phyloP scores from a whole-genome alignment of 2,888 invertebrate species.

The Ichneumon xanthorius region DNA sequence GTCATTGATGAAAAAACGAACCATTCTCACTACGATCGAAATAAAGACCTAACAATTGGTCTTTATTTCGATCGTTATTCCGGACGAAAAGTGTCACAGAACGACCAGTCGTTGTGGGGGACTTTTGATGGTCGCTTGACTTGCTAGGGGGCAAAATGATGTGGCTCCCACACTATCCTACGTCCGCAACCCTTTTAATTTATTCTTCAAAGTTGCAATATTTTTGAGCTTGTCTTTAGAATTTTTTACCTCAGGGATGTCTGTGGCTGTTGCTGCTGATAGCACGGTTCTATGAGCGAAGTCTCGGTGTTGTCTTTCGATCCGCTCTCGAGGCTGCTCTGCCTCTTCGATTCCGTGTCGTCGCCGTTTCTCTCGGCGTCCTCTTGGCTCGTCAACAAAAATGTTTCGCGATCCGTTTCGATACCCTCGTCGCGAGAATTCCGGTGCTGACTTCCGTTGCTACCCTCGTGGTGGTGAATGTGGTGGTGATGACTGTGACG shows the following conservation, averaged over 20 bases:
- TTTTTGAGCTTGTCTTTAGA: not conserved
- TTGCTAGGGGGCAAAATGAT: too few relatives aligned
- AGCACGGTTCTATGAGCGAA: constrained; percentile 72
- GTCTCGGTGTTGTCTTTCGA: constrained; percentile 77
- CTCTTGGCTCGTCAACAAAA: constrained; percentile 77
- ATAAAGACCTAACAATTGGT: too few relatives aligned
- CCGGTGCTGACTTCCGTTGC: constrained; percentile 61
- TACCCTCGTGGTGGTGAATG: constrained; percentile 71
- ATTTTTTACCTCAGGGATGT: constrained; percentile 77
- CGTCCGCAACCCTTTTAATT: not conserved
- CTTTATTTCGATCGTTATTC: too few relatives aligned
- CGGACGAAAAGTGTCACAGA: too few relatives aligned
- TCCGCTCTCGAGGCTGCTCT: constrained; percentile 78
- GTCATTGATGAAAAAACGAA: too few relatives aligned
- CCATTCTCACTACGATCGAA: too few relatives aligned
- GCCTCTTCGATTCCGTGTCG: constrained; percentile 76
- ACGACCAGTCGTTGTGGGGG: too few relatives aligned
- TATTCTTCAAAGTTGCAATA: not conserved
- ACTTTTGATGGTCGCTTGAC: too few relatives aligned
- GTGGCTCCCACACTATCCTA: not conserved
- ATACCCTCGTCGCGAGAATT: constrained; percentile 76
- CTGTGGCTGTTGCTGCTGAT: constrained; percentile 70
- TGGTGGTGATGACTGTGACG: constrained; percentile 71
- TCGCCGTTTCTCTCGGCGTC: constrained; percentile 79
- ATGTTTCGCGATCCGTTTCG: constrained; percentile 80